These are phyloP conservation scores for Malacosoma neustria DNA, from an alignment of 2,888 invertebrate genomes.

Conservation along the genomic window DNA sequence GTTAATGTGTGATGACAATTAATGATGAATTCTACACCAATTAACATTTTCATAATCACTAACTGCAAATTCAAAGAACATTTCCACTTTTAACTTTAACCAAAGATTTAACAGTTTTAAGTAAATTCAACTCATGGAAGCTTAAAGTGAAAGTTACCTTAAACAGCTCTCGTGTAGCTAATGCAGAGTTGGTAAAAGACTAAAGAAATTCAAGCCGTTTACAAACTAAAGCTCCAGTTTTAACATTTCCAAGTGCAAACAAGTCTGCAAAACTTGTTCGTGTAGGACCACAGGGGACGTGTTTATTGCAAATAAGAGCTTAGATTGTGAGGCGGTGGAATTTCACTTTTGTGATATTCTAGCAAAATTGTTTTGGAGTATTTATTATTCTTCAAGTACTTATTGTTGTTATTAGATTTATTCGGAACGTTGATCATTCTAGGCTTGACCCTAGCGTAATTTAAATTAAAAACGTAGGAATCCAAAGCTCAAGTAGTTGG, in stretches of 20 bases:
- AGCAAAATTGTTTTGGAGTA: too few relatives aligned
- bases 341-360: slow-evolving; percentile 10
- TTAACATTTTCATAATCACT: too few relatives aligned
- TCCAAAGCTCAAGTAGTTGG: too few relatives aligned
- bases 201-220: slow-evolving; percentile 37
- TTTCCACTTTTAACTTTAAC: slow-evolving; percentile 2
- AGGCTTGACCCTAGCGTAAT: too few relatives aligned
- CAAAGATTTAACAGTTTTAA: slow-evolving; percentile 8
- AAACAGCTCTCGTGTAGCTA: slow-evolving; percentile 27
- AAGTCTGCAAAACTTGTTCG: slow-evolving; percentile 45
- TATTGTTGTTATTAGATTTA: too few relatives aligned
- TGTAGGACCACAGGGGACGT: slow-evolving; percentile 43
- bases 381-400: too few relatives aligned
- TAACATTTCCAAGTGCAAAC: slow-evolving; percentile 50
- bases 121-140: slow-evolving; percentile 5
- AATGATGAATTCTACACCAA: too few relatives aligned
- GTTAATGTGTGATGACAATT: too few relatives aligned
- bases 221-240: slow-evolving; percentile 38
- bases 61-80: background rate
- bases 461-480: too few relatives aligned
- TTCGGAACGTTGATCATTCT: too few relatives aligned
- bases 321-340: slow-evolving; percentile 24
- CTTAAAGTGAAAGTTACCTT: slow-evolving; percentile 8
- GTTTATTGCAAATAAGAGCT: slow-evolving; percentile 60
- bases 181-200: slow-evolving; percentile 34